Conservation (phyloP, 2,888 invertebrate species). For the Desoria tigrina region DNA sequence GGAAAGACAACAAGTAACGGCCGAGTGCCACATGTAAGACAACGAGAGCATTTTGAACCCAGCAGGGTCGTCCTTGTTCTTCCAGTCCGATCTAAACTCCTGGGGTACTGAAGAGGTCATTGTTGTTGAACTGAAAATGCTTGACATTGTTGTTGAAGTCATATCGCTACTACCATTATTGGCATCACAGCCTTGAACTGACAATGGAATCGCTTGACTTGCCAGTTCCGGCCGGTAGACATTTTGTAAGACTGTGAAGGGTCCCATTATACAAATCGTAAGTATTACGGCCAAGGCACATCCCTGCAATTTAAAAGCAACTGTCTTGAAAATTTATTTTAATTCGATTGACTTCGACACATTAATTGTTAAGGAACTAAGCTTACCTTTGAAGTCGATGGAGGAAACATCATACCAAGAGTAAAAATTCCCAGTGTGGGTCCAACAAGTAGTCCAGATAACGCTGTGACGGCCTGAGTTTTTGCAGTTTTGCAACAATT, state of each 20-base stretch:
- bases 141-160: too few species aligned
- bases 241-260: not conserved
- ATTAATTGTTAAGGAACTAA: too few species aligned
- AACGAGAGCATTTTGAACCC: slow-evolving; percentile 5
- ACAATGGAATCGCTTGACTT: not conserved
- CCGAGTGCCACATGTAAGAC: not conserved
- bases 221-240: not conserved
- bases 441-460: not conserved
- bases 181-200: not conserved
- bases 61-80: not conserved
- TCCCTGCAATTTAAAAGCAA: not conserved
- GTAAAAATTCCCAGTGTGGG: slow-evolving; percentile 8
- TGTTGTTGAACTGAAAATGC: not conserved
- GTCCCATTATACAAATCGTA: not conserved
- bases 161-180: too few species aligned
- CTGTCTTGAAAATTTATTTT: not conserved
- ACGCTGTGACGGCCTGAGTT: not conserved
- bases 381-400: not conserved
- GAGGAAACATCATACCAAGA: slow-evolving; percentile 5
- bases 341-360: not conserved
- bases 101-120: not conserved
- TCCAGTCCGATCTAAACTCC: slow-evolving; percentile 3
- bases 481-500: not conserved
- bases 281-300: not conserved
- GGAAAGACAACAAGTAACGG: too few species aligned